A percentile compares a stretch with the other conserved stretches of the same genome.
Evolutionary conservation across 1,140 invertebrate species (phyloP).

Genomic region (Drosophila eugracilis): DNA sequence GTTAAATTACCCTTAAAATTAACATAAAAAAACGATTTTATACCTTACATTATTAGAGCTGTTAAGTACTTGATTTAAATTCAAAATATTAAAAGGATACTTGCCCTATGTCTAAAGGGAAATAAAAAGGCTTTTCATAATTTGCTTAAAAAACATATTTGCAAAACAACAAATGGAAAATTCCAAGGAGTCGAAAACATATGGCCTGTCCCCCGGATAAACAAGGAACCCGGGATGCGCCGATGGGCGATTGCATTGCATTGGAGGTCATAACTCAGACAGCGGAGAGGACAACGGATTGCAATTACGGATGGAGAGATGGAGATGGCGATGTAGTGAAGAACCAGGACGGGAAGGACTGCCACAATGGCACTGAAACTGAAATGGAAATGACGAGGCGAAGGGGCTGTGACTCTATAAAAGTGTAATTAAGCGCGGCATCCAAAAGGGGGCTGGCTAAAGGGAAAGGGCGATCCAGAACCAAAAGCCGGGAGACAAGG

Average conservation of each 20-base stretch:
- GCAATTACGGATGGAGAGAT: slow-evolving; percentile 45
- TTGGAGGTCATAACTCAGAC: slow-evolving; percentile 69
- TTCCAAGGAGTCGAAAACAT: slow-evolving; percentile 22
- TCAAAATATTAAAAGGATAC: too few species aligned
- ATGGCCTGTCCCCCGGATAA: slow-evolving; percentile 15
- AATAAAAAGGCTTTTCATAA: neutral
- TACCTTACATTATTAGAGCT: too few species aligned
- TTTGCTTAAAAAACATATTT: slow-evolving; percentile 29
- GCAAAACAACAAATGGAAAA: slow-evolving; percentile 30
- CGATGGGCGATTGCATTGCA: slow-evolving; percentile 56
- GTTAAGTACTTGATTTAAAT: too few species aligned
- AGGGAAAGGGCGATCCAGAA: neutral
- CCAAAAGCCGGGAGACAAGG: slow-evolving; percentile 12
- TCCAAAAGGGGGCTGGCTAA: slow-evolving; percentile 19
- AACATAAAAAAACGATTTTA: too few species aligned
- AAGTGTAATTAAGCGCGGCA: slow-evolving; percentile 75
- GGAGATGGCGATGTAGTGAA: neutral
- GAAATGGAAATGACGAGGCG: slow-evolving; percentile 23
- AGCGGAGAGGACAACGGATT: slow-evolving; percentile 62
- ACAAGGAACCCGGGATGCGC: slow-evolving; percentile 10
- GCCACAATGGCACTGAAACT: slow-evolving; percentile 26
- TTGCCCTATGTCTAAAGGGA: too few species aligned
- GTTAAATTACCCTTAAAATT: too few species aligned
- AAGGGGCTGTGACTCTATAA: slow-evolving; percentile 62
- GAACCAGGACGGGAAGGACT: neutral